Conservation (phyloP, 2,113 vertebrate species). For the Anguilla japonica region DNA sequence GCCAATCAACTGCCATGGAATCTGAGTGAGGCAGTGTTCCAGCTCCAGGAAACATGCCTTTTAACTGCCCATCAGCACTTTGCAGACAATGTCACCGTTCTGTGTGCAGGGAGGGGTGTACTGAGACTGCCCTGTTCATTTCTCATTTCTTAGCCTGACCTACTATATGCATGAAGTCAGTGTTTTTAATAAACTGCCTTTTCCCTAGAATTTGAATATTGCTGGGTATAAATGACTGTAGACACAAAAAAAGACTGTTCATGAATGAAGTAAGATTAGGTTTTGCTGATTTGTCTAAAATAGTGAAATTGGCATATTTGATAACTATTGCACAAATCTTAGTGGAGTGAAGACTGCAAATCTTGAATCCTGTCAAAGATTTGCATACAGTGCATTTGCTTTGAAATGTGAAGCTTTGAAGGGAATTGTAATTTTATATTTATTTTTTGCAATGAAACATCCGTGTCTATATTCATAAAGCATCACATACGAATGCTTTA, state of each 20-base stretch:
- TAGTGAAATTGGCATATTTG: no score
- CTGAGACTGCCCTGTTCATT: neutral
- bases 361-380: no score
- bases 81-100: neutral
- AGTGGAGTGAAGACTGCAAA: no score
- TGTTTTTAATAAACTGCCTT: neutral
- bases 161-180: neutral
- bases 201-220: neutral
- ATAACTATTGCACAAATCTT: no score
- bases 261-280: no score
- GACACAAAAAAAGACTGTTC: no score
- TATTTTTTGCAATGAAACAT: neutral
- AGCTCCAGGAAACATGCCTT: neutral
- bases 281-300: no score
- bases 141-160: neutral
- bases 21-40: neutral
- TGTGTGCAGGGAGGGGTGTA: neutral
- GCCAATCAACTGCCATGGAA: neutral
- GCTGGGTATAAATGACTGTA: no score
- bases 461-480: no score
- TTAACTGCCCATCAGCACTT: neutral
- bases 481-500: no score
- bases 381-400: no score
- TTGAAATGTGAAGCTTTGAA: neutral
- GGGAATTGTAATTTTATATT: no score